Evolutionary conservation across 2,888 invertebrate genomes (phyloP).

Genomic region (Schrankia costaestrigalis): DNA sequence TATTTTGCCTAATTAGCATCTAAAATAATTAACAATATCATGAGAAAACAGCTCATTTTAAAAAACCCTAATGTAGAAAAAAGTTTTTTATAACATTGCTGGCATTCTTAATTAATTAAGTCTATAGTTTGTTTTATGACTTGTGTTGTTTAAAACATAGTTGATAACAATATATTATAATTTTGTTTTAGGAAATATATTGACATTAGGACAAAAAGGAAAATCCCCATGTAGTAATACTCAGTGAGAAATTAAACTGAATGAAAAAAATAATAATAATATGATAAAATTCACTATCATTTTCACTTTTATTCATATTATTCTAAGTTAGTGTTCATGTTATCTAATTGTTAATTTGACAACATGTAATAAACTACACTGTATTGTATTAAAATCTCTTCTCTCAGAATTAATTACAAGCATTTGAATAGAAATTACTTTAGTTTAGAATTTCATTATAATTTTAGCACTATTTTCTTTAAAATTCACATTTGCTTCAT

Average conservation of each 20-base stretch:
- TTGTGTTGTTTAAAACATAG: too few relatives aligned
- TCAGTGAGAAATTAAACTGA: too few relatives aligned
- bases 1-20: constrained; percentile 25
- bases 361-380: constrained; percentile 21
- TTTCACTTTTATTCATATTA: constrained; percentile 13
- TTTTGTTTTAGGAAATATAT: too few relatives aligned
- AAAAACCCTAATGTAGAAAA: constrained; percentile 4
- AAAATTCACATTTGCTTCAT: constrained; percentile 1
- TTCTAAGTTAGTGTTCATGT: constrained; percentile 15
- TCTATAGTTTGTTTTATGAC: too few relatives aligned
- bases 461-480: constrained; percentile 9
- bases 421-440: constrained; percentile 27
- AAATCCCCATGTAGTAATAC: too few relatives aligned
- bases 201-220: too few relatives aligned
- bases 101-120: constrained; percentile 2
- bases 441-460: constrained; percentile 19
- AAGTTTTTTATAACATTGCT: constrained; percentile 8
- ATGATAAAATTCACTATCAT: constrained; percentile 7
- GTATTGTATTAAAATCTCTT: constrained; percentile 18
- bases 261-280: neutral
- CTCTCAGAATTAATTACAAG: constrained; percentile 22
- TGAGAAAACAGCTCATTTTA: constrained; percentile 23
- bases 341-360: constrained; percentile 29
- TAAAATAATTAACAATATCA: constrained; percentile 17
- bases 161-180: too few relatives aligned